These are phyloP conservation scores for Notocelia uddmanniana DNA, from an alignment of 2,888 invertebrate species.

Conservation along the genomic window DNA sequence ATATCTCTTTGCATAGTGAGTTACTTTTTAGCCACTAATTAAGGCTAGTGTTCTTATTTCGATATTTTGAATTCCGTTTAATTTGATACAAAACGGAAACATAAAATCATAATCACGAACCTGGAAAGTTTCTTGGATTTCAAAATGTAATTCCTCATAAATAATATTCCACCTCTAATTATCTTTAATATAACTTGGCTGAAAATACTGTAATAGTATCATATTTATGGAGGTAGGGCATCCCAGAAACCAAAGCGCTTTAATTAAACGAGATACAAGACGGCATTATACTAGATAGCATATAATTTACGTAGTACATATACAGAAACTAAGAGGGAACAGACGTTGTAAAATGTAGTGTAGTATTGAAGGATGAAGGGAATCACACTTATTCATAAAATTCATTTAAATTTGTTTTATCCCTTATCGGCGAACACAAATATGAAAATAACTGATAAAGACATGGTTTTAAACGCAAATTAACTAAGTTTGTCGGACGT, in stretches of 20 bases:
- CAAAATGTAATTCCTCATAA: slow-evolving; percentile 9
- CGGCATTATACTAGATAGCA: slow-evolving; percentile 11
- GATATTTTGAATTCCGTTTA: too few species aligned
- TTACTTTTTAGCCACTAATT: too few species aligned
- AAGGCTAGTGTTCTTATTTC: too few species aligned
- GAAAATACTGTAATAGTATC: slow-evolving; percentile 23
- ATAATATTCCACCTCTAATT: slow-evolving; percentile 2
- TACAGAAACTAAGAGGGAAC: slow-evolving; percentile 5
- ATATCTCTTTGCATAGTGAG: too few species aligned
- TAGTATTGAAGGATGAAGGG: background rate
- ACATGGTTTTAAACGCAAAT: too few species aligned
- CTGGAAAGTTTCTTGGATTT: background rate
- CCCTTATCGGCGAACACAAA: too few species aligned
- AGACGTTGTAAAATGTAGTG: background rate
- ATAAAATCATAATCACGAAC: background rate
- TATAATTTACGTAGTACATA: background rate
- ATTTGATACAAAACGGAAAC: background rate
- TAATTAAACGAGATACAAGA: slow-evolving; percentile 40
- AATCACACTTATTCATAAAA: too few species aligned
- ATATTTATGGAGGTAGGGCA: slow-evolving; percentile 38
- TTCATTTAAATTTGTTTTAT: too few species aligned
- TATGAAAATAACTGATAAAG: too few species aligned
- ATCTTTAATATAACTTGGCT: slow-evolving; percentile 2
- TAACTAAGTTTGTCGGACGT: too few species aligned
- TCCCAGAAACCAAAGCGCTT: slow-evolving; percentile 40